Evolutionary conservation across 2,888 invertebrate species (phyloP), one percentile per base, ranked within the genome.

Genomic region (Eupithecia inturbata): DNA sequence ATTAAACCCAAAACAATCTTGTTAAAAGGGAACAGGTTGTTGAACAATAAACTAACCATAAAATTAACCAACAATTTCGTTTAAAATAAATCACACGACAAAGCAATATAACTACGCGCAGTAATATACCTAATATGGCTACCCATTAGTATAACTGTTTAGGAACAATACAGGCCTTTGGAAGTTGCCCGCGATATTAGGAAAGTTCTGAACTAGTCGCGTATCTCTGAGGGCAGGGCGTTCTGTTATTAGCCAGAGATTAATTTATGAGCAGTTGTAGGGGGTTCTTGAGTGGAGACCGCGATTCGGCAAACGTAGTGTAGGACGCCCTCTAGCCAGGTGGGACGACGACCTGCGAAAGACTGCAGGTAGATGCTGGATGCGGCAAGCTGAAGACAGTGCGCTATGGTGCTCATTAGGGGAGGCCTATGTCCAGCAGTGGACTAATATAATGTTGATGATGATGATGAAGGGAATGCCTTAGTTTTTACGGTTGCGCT

Each of bases 111-210:
- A 78, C 82, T 81, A 80, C 79, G 31, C 3, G 22, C 45, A 64
- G 36, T 81, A 70, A 36, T 36, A 36, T 36, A n/a, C n/a, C n/a
- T n/a, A 36, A 72, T 75, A 72, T 57, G 66, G 64, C 72, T 67
- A 64, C 72, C 72, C 78, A 75, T 81, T 82, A 84, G 83, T 82
- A 80, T 78, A 72, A 74, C 70, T 77, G 77, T 76, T 62, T 75
- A 69, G 69, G 77, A 78, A 79, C 79, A 79, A 79, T 80, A 79
- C 69, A 36, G 78, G 79, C 83, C 84, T 85, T 88, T 85, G 84
- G 86, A 92, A 92, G 87, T 92, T 89, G 77, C 80, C 84, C 87
- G 83, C 88, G 87, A 91, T 92, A 93, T 94, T 93, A 88, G 89
- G 86, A 90, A 93, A 93, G 91, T 93, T 92, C 77, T 77, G 31